A percentile compares a stretch with the other conserved stretches of the same genome.
Conservation (phyloP, 2,797 vertebrate species). For the Enoplosus armatus region DNA sequence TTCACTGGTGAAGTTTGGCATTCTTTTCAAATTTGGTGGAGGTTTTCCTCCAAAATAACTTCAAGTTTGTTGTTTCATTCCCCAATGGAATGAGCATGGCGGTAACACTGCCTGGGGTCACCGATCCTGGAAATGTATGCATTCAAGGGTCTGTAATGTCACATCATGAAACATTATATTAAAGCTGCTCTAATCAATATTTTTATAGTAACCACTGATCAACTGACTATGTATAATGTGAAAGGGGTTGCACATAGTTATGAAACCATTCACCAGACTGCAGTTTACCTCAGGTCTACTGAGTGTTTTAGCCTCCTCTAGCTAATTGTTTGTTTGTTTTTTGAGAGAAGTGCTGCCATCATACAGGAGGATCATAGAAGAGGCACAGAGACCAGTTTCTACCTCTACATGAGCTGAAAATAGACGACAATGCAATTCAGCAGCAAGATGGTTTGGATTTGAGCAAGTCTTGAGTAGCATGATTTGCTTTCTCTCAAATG, state of each 20-base stretch:
- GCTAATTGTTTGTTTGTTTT: neutral
- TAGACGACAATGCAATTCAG: neutral
- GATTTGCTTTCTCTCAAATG: conserved; percentile 4
- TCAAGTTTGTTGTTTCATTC: conserved; percentile 4
- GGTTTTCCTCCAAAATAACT: neutral
- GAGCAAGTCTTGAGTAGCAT: neutral
- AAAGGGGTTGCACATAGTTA: neutral
- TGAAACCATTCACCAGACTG: neutral
- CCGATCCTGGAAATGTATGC: neutral
- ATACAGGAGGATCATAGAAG: neutral
- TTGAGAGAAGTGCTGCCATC: too few relatives aligned
- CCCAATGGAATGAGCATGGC: neutral
- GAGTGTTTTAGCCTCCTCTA: neutral
- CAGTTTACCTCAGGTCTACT: neutral
- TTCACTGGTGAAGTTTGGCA: neutral
- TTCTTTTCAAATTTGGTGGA: neutral
- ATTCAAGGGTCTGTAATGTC: neutral
- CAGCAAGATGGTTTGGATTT: neutral
- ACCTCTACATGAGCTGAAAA: neutral
- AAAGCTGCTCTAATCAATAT: conserved; percentile 1
- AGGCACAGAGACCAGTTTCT: neutral
- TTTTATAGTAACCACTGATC: neutral
- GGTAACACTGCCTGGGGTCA: neutral
- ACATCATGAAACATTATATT: neutral
- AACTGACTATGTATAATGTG: neutral